Base-by-base conservation (phyloP, 2,888 invertebrate genomes). In the Drepanosiphum platanoidis region DNA sequence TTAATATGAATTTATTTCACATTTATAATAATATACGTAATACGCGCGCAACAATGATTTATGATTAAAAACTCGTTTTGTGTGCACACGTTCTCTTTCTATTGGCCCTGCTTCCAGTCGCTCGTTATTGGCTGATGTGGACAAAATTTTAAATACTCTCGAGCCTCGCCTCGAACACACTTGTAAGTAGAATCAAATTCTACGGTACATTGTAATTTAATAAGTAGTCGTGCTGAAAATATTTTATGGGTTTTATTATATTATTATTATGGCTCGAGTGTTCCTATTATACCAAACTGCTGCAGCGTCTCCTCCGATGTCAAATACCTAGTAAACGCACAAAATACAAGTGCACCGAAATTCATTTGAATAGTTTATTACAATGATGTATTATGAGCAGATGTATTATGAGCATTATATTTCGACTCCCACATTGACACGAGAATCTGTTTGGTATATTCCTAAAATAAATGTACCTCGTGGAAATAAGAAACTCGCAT, bases 11-110 rank as follows among this genome's bases (percentile, higher is more conserved):
- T 74, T 83, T 83, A 74, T 83, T 83, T 83, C 46, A 74, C 46
- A 74, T 36, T 83, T 74, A 27, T 64, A 64, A 34, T 77, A 61
- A 46, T 64, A n/a, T n/a, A n/a, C n/a, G 74, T 34, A 74, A 74
- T 46, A 34, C 11, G 42, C 27, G 42, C 18, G 27, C 46, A n/a
- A 42, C 27, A 74, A 83, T 83, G 82, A 83, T 83, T 83, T 83
- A 83, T 46, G 74, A 66, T 72, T 74, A n/a, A n/a, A 32, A 66
- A 83, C 82, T 83, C 72, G 82, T 83, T 83, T 74, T 74, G 46
- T 64, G 22, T 78, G n/a, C n/a, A n/a, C n/a, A 82, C 72, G 72
- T 74, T 72, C 61, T 72, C 72, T 82, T 82, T 72, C 82, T 64
- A 42, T 82, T 71, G 70, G 58, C 30, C 58, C 36, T n/a, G n/a